Conservation (phyloP, 2,888 invertebrate species). For the Stictocephala bisonia region DNA sequence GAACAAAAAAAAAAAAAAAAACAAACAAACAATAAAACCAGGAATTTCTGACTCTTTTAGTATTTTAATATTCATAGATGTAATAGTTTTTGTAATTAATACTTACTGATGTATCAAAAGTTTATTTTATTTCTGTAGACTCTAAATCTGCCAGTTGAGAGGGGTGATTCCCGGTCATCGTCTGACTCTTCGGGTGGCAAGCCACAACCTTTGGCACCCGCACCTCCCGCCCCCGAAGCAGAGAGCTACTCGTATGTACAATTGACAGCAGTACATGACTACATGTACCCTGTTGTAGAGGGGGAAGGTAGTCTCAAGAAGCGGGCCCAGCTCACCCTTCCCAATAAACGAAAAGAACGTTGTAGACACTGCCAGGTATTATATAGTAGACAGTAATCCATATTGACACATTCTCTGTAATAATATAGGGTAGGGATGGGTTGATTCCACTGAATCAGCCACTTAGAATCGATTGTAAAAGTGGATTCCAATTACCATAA, state of each 20-base stretch:
- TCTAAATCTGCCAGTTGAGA: slow-evolving; percentile 85
- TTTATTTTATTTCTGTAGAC: slow-evolving; percentile 74
- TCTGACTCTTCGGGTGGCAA: slow-evolving; percentile 73
- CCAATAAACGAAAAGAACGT: slow-evolving; percentile 61
- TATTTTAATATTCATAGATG: background rate
- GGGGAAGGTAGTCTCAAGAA: slow-evolving; percentile 54
- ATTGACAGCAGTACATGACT: slow-evolving; percentile 62
- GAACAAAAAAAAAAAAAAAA: too few relatives aligned
- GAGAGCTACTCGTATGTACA: slow-evolving; percentile 85
- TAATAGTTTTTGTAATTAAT: background rate
- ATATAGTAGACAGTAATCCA: too few relatives aligned
- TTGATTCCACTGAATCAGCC: too few relatives aligned
- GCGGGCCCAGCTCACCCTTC: slow-evolving; percentile 44
- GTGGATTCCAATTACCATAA: too few relatives aligned
- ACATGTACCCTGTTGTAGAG: slow-evolving; percentile 65
- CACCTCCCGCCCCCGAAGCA: slow-evolving; percentile 67
- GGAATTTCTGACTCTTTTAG: background rate
- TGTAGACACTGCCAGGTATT: slow-evolving; percentile 75
- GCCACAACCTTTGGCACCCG: slow-evolving; percentile 66
- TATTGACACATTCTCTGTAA: too few relatives aligned
- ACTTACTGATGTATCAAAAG: too few relatives aligned
- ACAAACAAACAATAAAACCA: too few relatives aligned
- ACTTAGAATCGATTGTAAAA: too few relatives aligned
- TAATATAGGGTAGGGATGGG: too few relatives aligned
- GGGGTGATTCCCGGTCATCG: slow-evolving; percentile 81